A percentile compares a stretch with the other conserved stretches of the same genome.
These are phyloP conservation scores for Eucriotettix oculatus DNA, from an alignment of 2,888 invertebrate species.

Conservation along the genomic window DNA sequence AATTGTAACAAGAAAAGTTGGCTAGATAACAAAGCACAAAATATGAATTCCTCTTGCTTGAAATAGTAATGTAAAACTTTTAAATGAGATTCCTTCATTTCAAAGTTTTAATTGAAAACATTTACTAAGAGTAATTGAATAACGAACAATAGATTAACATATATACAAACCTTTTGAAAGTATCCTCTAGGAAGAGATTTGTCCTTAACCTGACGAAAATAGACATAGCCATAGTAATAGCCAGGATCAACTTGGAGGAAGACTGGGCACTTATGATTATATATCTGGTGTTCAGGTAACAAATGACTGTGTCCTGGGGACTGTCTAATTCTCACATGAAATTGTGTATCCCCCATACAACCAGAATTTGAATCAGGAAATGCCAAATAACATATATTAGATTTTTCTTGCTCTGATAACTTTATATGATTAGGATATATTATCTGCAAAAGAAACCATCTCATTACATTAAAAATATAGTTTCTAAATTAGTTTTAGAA, in stretches of 20 bases:
- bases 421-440: slow-evolving; percentile 66
- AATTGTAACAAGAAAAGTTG: no score
- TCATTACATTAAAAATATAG: no score
- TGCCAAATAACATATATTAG: slow-evolving; percentile 91
- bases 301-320: slow-evolving; percentile 36
- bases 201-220: slow-evolving; percentile 94
- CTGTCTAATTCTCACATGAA: slow-evolving; percentile 78
- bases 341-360: slow-evolving; percentile 96
- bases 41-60: no score
- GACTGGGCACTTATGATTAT: slow-evolving; percentile 61
- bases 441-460: slow-evolving; percentile 32
- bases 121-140: no score
- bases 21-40: no score
- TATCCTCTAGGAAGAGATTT: slow-evolving; percentile 83
- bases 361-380: slow-evolving; percentile 99
- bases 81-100: no score
- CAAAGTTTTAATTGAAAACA: no score
- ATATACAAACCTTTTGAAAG: slow-evolving; percentile 73
- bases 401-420: slow-evolving; percentile 70
- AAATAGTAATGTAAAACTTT: no score
- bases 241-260: slow-evolving; percentile 65
- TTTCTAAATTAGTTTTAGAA: no score
- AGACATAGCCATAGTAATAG: slow-evolving; percentile 94
- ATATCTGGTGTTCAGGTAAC: slow-evolving; percentile 40
- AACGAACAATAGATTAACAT: not conserved